Evolutionary conservation across 2,888 invertebrate genomes (phyloP).

Genomic region (Epistrophella euchroma): DNA sequence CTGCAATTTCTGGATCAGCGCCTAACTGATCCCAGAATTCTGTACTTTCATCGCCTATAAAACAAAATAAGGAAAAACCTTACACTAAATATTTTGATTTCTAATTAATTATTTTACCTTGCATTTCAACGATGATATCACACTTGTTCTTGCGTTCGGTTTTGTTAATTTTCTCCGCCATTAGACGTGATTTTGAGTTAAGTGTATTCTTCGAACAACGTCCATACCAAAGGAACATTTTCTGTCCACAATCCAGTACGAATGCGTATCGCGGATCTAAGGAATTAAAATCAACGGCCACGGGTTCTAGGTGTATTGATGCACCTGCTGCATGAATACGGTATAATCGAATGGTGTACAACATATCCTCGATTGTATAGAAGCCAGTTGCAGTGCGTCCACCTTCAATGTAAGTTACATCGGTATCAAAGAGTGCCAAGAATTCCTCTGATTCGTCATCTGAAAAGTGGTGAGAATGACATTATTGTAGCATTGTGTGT

Average conservation of each 20-base stretch:
- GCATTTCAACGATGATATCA: constrained; percentile 93
- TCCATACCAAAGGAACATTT: constrained; percentile 94
- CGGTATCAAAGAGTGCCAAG: constrained; percentile 94
- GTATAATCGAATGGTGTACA: constrained; percentile 93
- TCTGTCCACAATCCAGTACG: constrained; percentile 93
- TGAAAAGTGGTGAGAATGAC: constrained; percentile 37
- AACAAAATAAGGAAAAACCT: not conserved
- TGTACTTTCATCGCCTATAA: constrained; percentile 88
- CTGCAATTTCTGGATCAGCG: constrained; percentile 80
- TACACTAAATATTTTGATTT: not conserved
- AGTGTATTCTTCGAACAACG: constrained; percentile 93
- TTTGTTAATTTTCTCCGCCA: constrained; percentile 99
- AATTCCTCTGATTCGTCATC: constrained; percentile 98
- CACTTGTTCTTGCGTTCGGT: constrained; percentile 98
- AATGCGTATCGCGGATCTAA: constrained; percentile 97
- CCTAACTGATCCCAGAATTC: constrained; percentile 94
- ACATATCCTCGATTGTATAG: constrained; percentile 96
- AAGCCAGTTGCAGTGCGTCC: constrained; percentile 98
- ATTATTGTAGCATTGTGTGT: too few relatives aligned
- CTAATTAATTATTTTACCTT: constrained; percentile 83
- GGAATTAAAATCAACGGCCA: constrained; percentile 88
- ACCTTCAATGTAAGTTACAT: constrained; percentile 97
- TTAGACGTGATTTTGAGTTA: constrained; percentile 90
- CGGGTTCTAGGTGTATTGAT: constrained; percentile 95
- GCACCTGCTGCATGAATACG: constrained; percentile 95